Evolutionary conservation across 2,113 vertebrate genomes (phyloP).

Genomic region (Ammospiza caudacuta): DNA sequence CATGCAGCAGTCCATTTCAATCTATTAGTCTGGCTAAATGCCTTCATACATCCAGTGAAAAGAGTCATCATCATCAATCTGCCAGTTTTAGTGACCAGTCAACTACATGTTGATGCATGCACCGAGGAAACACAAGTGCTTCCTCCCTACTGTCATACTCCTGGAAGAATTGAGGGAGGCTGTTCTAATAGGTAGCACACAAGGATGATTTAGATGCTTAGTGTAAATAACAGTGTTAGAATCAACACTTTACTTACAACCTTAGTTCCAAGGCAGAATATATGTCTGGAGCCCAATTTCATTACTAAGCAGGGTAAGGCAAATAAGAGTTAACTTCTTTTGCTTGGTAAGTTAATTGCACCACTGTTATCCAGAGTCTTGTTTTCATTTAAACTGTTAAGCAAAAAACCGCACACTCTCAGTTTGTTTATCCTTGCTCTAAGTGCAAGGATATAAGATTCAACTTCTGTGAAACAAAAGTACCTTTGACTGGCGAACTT

Average conservation of each 20-base stretch:
- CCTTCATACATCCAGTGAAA: slow-evolving; percentile 40
- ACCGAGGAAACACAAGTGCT: not conserved
- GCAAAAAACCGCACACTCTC: not conserved
- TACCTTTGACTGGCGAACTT: slow-evolving; percentile 6
- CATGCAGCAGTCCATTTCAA: slow-evolving; percentile 49
- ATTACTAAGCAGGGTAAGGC: not conserved
- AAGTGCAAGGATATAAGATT: not conserved
- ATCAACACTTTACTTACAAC: slow-evolving; percentile 1
- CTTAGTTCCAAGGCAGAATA: not conserved
- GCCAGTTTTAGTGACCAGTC: slow-evolving; percentile 56
- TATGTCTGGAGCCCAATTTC: not conserved
- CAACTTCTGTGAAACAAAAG: slow-evolving; percentile 17
- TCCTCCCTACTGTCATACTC: not conserved
- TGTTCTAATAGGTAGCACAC: not conserved
- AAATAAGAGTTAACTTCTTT: slow-evolving; percentile 11
- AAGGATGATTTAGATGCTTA: not conserved
- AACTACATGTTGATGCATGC: slow-evolving; percentile 40
- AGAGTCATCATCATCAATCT: slow-evolving; percentile 40
- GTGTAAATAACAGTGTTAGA: slow-evolving; percentile 1
- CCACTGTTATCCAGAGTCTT: not conserved
- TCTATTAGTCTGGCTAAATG: slow-evolving; percentile 61
- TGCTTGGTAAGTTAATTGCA: not conserved
- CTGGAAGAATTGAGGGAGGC: slow-evolving; percentile 8
- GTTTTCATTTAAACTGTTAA: not conserved
- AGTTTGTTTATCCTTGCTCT: not conserved